These are phyloP conservation scores for Zosterops japonicus DNA, from an alignment of 2,113 vertebrate genomes.

Conservation along the genomic window DNA sequence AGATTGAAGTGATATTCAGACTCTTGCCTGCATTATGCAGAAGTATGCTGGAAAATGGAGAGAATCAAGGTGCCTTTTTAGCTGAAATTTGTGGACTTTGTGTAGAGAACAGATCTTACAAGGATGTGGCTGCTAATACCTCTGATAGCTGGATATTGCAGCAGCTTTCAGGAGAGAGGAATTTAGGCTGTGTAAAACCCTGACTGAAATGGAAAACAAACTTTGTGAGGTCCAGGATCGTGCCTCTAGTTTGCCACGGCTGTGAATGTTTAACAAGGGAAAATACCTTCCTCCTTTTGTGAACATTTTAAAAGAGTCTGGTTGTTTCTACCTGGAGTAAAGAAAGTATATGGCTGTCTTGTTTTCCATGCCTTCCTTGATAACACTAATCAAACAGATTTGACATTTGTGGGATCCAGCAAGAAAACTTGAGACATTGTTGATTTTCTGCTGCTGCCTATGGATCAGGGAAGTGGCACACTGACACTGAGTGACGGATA, in stretches of 20 bases:
- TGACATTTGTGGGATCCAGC: not conserved
- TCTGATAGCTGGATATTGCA: not conserved
- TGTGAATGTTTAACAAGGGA: not conserved
- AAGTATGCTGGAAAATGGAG: not conserved
- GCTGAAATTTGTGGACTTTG: not conserved
- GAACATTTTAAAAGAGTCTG: not conserved
- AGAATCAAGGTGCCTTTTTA: not conserved
- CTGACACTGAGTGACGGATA: not conserved
- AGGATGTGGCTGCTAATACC: not conserved
- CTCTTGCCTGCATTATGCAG: not conserved
- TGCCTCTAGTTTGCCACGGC: not conserved
- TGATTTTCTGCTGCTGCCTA: not conserved
- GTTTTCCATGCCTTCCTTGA: not conserved
- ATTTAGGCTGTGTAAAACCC: not conserved
- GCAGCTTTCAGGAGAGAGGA: not conserved
- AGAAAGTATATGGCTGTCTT: not conserved
- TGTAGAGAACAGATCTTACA: not conserved
- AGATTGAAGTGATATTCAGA: not conserved
- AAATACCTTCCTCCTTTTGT: not conserved
- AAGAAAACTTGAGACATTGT: not conserved
- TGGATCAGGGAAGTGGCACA: not conserved
- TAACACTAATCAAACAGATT: not conserved
- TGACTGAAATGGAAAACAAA: not conserved
- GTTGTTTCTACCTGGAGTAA: not conserved
- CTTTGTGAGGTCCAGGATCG: not conserved